Percentiles rank a stretch among this genome's conserved stretches.
phyloP scores from a whole-genome alignment of 2,888 invertebrate genomes.

The Nymphalis urticae region DNA sequence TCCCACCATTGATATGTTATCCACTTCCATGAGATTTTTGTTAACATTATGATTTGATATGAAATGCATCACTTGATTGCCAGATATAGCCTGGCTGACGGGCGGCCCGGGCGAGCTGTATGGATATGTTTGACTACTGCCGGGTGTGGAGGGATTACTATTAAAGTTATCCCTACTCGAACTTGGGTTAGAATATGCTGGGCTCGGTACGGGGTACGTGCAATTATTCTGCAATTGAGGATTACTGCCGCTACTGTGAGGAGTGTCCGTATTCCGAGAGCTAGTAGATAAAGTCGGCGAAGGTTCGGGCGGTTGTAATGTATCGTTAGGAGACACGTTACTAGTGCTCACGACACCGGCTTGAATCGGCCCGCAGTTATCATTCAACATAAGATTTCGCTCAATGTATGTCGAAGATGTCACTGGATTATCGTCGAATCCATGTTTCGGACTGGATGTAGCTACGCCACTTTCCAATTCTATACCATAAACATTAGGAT shows the following conservation, averaged over 20 bases:
- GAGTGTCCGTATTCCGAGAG: constrained; percentile 76
- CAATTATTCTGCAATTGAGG: constrained; percentile 64
- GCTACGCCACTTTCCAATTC: constrained; percentile 66
- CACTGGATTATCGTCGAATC: constrained; percentile 83
- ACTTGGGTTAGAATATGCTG: constrained; percentile 76
- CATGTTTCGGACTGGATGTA: constrained; percentile 80
- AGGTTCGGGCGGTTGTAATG: constrained; percentile 77
- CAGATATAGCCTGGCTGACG: constrained; percentile 57
- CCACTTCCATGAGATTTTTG: constrained; percentile 77
- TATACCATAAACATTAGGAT: constrained; percentile 61
- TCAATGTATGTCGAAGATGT: constrained; percentile 86
- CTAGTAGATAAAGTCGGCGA: constrained; percentile 83
- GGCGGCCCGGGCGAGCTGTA: constrained; percentile 72
- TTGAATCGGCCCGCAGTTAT: constrained; percentile 88
- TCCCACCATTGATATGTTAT: constrained; percentile 78
- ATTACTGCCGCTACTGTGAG: constrained; percentile 65
- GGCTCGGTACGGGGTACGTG: constrained; percentile 73
- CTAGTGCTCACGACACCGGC: constrained; percentile 93
- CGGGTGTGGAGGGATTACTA: constrained; percentile 68
- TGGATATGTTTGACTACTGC: constrained; percentile 57
- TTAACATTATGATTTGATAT: constrained; percentile 78
- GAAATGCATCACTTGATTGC: constrained; percentile 77
- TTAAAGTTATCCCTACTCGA: constrained; percentile 63
- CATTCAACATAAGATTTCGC: constrained; percentile 78
- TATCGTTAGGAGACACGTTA: constrained; percentile 86